Evolutionary conservation across 1,140 invertebrate species (phyloP), one percentile per base, ranked within the genome.

Genomic region (Aphelinus certus): DNA sequence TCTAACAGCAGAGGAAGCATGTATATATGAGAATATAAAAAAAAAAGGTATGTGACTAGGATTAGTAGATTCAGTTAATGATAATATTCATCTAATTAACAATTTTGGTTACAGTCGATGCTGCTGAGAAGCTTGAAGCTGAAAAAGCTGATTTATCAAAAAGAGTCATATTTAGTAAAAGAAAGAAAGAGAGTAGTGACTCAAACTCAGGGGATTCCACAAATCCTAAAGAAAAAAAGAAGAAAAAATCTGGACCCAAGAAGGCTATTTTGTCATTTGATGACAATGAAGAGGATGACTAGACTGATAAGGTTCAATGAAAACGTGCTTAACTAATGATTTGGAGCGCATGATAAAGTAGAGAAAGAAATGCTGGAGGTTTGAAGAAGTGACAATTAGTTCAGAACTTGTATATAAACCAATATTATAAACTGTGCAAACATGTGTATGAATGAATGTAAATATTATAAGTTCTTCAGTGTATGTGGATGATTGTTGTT

Each of bases 1-100:
- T 88, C 87, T 97, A 42, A 94, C 93, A 62, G 92, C 92, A 58
- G 93, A 95, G 81, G 92, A 97, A 90, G 95, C 91, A 64, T 89
- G 91, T 56, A 76, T 80, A 57, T 82, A 89, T 77, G 76, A 83
- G 86, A 74, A 81, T 87, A 51, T 86, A 55, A 87, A 89, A 78
- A 86, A 89, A 63, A 83, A 88, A 85, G 87, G 88, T 89, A 79
- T 51, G 43, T 55, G 26, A 26, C 26, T 26, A 26, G 26, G 26
- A 26, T 26, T 26, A 26, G 26, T 26, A 26, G 26, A 48, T 48
- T 60, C 26, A 10, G 26, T 60, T 9, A 55, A 68, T 67, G 57
- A 70, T 68, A 53, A 57, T 26, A 26, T 26, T 65, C 26, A 26
- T 26, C 26, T 26, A 26, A 26, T 53, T 53, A 9, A 53, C 51